Evolutionary conservation across 2,113 vertebrate genomes (phyloP), one percentile per base, ranked within the genome.

Genomic region (Solea solea): DNA sequence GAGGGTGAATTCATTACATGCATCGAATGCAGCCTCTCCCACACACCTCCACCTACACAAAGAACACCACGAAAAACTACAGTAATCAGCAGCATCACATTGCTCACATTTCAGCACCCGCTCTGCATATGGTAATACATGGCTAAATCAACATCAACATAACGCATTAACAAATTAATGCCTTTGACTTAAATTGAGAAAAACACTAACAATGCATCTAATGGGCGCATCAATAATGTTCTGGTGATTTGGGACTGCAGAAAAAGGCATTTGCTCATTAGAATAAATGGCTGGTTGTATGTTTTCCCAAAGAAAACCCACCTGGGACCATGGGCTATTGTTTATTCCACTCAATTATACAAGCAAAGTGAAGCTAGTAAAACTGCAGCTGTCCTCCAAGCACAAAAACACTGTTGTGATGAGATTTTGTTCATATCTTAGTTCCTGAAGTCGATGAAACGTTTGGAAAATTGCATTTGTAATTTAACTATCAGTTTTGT

Each of bases 21-120:
- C 86, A 86, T 86, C 86, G 84, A 92, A 91, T 72, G 83, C 84
- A 76, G 86, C 89, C 86, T 92, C 92, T 84, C 92, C 92, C 88
- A 93, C 92, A 94, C 92, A 91, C 81, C 81, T 87, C 86, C 92
- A 92, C 93, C 92, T 92, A 93, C 93, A 91, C 81, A 46, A 62
- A 76, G 76, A 86, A 81, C 84, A 76, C 75, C 60, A 84, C 86
- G 79, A 85, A 82, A 80, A 82, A 74, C 83, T 82, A 75, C 81
- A 82, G 81, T 72, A 78, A 89, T 87, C 88, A 80, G 77, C 78
- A 57, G 85, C 82, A 83, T 82, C 86, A 82, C 74, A 51, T 83
- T 87, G 80, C 76, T 84, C 80, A 64, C 68, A 69, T 76, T 69
- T 73, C 78, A 81, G 61, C 74, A 21, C 67, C 69, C 59, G 73